Conservation (phyloP, 2,113 vertebrate genomes). For the Monarcha castaneiventris region DNA sequence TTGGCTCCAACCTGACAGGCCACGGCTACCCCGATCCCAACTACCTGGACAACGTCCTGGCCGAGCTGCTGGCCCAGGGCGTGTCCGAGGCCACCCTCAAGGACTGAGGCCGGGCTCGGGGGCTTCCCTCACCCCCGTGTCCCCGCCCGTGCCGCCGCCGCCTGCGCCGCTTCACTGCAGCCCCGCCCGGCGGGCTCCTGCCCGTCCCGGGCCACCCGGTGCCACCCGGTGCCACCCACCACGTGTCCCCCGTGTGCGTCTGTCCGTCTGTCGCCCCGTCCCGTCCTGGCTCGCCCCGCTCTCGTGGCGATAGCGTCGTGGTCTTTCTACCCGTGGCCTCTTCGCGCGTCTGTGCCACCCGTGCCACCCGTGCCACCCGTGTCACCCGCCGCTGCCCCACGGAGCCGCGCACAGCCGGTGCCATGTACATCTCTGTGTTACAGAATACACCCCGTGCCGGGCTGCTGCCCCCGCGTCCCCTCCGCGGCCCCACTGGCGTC, state of each 20-base stretch:
- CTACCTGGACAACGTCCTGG: constrained; percentile 93
- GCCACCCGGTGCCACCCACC: background rate
- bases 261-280: background rate
- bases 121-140: background rate
- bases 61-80: constrained; percentile 90
- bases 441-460: constrained; percentile 16
- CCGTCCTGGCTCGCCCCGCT: background rate
- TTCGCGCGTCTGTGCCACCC: background rate
- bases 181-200: background rate
- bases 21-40: constrained; percentile 94
- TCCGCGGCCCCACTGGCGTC: background rate
- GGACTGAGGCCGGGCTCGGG: constrained; percentile 70
- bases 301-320: constrained; percentile 5
- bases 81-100: constrained; percentile 86
- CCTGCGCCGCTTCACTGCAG: background rate
- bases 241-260: background rate
- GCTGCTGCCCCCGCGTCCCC: background rate
- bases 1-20: constrained; percentile 94
- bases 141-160: background rate
- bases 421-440: constrained; percentile 31
- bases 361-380: background rate
- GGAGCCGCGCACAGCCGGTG: constrained; percentile 14
- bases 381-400: background rate
- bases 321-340: background rate
- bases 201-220: background rate